These are phyloP conservation scores for Chrosomus eos DNA, from an alignment of 2,797 vertebrate species.

Conservation along the genomic window DNA sequence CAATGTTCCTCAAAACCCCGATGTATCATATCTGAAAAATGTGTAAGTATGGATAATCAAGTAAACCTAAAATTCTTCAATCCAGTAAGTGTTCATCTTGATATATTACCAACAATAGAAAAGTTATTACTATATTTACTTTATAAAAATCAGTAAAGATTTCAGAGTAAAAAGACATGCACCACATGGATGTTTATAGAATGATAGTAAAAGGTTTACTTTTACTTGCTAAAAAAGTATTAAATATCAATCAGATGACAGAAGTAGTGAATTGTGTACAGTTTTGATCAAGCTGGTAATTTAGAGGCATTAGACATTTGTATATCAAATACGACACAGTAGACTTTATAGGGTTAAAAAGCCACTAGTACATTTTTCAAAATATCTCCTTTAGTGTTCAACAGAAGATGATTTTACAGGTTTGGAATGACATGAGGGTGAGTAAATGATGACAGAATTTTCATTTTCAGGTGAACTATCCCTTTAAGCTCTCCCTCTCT, in stretches of 20 bases:
- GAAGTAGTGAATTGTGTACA: neutral
- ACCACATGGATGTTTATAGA: neutral
- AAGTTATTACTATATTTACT: too few relatives aligned
- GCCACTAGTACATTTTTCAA: neutral
- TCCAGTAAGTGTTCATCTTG: neutral
- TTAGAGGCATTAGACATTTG: neutral
- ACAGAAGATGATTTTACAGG: neutral
- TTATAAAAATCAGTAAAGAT: neutral
- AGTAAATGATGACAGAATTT: neutral
- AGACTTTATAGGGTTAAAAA: neutral
- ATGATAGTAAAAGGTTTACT: neutral
- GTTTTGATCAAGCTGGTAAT: neutral
- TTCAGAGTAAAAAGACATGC: neutral
- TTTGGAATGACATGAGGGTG: neutral
- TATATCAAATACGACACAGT: neutral
- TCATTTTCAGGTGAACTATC: constrained; percentile 12
- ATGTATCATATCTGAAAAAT: neutral
- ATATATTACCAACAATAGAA: neutral
- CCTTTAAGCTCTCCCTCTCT: constrained; percentile 61
- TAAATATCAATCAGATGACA: neutral
- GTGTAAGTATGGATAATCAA: neutral
- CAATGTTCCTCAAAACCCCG: too few relatives aligned
- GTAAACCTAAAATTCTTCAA: neutral
- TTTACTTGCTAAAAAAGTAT: neutral
- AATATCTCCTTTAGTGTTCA: neutral